Evolutionary conservation across 1,140 invertebrate species (phyloP).

Genomic region (Anastrepha ludens): DNA sequence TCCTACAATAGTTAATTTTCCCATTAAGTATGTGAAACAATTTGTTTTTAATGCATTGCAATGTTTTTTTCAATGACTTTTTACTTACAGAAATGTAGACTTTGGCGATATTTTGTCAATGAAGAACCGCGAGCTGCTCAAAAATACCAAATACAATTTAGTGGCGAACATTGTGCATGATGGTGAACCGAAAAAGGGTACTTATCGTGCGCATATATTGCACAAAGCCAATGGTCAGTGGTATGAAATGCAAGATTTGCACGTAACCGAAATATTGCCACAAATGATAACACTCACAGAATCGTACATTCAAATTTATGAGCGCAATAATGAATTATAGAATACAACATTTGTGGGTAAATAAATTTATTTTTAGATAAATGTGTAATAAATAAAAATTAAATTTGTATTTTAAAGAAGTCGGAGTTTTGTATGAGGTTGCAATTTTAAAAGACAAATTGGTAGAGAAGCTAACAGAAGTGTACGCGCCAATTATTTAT

Average conservation of each 20-base stretch:
- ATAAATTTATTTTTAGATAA: constrained; percentile 9
- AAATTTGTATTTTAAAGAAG: constrained; percentile 9
- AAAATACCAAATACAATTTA: constrained; percentile 93
- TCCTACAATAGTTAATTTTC: constrained; percentile 99
- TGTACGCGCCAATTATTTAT: background rate
- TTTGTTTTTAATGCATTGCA: too few relatives aligned
- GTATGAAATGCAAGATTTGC: constrained; percentile 99
- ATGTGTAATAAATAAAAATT: constrained; percentile 9
- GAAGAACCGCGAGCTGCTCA: constrained; percentile 85
- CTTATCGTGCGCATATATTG: constrained; percentile 95
- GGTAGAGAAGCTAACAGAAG: too few relatives aligned
- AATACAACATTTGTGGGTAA: background rate
- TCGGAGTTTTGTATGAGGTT: background rate
- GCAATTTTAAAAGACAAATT: constrained; percentile 10
- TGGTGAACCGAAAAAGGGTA: constrained; percentile 94
- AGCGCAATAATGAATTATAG: constrained; percentile 69
- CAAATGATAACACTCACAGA: constrained; percentile 99
- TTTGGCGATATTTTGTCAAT: constrained; percentile 96
- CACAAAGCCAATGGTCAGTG: constrained; percentile 92
- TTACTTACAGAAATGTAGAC: constrained; percentile 89
- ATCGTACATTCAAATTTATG: constrained; percentile 95
- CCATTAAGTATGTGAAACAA: constrained; percentile 75
- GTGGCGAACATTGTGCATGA: constrained; percentile 99
- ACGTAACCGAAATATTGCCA: constrained; percentile 97
- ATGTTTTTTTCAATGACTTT: background rate